Conservation (phyloP, 1,140 invertebrate species). For the Tetranychus urticae region DNA sequence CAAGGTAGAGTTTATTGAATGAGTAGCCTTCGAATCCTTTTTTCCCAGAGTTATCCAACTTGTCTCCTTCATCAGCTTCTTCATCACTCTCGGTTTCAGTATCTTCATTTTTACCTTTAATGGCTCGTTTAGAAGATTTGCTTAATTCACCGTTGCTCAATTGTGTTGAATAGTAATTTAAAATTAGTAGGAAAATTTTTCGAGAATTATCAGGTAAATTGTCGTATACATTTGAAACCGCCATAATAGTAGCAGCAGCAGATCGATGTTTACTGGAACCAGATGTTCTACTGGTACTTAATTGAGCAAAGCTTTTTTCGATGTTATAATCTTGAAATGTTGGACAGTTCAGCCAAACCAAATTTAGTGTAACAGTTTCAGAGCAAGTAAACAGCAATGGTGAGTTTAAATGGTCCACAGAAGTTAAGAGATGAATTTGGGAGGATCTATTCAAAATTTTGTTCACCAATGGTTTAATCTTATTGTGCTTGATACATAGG, state of each 20-base stretch:
- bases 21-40: neutral
- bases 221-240: constrained; percentile 59
- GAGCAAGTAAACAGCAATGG: neutral
- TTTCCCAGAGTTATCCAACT: too few relatives aligned
- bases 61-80: neutral
- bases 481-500: neutral
- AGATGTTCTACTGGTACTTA: neutral
- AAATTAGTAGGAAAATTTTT: constrained; percentile 55
- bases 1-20: constrained; percentile 29
- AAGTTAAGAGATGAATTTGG: neutral
- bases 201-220: constrained; percentile 67
- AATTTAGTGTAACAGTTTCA: neutral
- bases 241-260: constrained; percentile 19
- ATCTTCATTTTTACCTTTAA: neutral
- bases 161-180: constrained; percentile 42
- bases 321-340: neutral
- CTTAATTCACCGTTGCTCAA: neutral
- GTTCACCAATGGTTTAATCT: neutral
- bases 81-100: neutral
- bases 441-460: neutral
- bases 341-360: neutral
- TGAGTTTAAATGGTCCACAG: neutral
- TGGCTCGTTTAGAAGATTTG: neutral
- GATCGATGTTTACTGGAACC: neutral
- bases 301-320: neutral